These are phyloP conservation scores for Tetragonula clypearis DNA, from an alignment of 1,140 invertebrate species.

Conservation along the genomic window DNA sequence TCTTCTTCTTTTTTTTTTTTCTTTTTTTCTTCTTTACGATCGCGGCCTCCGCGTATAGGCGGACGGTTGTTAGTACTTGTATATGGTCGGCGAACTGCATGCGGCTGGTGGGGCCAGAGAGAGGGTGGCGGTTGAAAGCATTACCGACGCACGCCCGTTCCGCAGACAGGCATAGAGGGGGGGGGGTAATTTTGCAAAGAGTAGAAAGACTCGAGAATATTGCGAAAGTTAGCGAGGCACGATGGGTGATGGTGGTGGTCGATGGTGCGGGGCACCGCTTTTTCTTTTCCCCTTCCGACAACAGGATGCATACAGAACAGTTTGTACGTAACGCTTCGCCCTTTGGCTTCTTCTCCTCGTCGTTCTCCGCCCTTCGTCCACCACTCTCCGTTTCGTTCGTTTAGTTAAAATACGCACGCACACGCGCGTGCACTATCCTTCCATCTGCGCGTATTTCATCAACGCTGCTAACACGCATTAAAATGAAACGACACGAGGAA, in stretches of 20 bases:
- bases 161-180: not conserved
- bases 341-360: not conserved
- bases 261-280: not conserved
- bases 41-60: slow-evolving; percentile 3
- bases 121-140: slow-evolving; percentile 55
- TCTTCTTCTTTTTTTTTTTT: not conserved
- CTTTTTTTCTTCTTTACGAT: slow-evolving; percentile 35
- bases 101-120: not conserved
- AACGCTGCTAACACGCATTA: slow-evolving; percentile 43
- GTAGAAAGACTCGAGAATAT: slow-evolving; percentile 68
- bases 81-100: slow-evolving; percentile 20
- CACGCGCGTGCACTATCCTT: slow-evolving; percentile 13
- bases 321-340: slow-evolving; percentile 10
- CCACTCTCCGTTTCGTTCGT: slow-evolving; percentile 2
- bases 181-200: slow-evolving; percentile 64
- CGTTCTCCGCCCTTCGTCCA: not conserved
- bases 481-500: too few relatives aligned
- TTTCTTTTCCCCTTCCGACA: slow-evolving; percentile 56
- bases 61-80: slow-evolving; percentile 24
- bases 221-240: slow-evolving; percentile 63
- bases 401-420: not conserved
- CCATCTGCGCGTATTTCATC: slow-evolving; percentile 37
- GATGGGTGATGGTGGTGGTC: not conserved
- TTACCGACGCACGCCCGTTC: slow-evolving; percentile 52
- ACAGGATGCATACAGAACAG: slow-evolving; percentile 62